These are phyloP conservation scores for Scrobipalpa costella DNA, from an alignment of 2,888 invertebrate species.

Conservation along the genomic window DNA sequence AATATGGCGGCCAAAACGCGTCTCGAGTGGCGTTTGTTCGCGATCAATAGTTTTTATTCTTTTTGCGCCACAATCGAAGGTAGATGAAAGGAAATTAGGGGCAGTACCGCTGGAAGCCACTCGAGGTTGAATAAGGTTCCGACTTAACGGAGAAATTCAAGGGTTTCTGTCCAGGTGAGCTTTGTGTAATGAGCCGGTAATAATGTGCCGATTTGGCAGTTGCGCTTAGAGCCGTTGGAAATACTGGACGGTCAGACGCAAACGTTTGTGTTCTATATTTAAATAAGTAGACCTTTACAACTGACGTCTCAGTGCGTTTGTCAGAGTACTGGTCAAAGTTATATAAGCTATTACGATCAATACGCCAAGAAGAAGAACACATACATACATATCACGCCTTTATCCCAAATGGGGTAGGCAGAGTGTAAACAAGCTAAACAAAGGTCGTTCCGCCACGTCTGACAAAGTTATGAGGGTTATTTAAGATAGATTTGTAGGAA, in stretches of 20 bases:
- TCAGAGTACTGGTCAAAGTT: too few species aligned
- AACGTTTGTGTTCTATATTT: background rate
- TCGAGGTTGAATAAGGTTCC: constrained; percentile 70
- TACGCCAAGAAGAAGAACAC: too few species aligned
- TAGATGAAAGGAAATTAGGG: constrained; percentile 76
- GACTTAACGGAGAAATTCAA: constrained; percentile 72
- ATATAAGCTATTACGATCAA: too few species aligned
- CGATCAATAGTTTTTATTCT: constrained; percentile 75
- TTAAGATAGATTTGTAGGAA: too few species aligned
- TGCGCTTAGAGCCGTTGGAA: constrained; percentile 24
- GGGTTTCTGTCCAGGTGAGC: constrained; percentile 68
- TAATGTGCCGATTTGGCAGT: constrained; percentile 57
- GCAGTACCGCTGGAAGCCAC: constrained; percentile 63
- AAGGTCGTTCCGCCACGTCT: too few species aligned
- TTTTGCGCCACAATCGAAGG: constrained; percentile 72
- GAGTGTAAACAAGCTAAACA: too few species aligned
- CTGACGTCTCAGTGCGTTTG: too few species aligned
- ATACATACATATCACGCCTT: too few species aligned
- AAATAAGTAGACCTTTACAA: background rate
- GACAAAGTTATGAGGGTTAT: too few species aligned
- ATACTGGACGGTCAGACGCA: background rate
- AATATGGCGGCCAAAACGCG: constrained; percentile 74
- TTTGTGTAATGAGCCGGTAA: constrained; percentile 64
- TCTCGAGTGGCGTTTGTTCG: constrained; percentile 74
- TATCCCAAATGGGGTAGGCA: too few species aligned